These are phyloP conservation scores for Dicrurus megarhynchus DNA, from an alignment of 2,113 vertebrate genomes.

Conservation along the genomic window DNA sequence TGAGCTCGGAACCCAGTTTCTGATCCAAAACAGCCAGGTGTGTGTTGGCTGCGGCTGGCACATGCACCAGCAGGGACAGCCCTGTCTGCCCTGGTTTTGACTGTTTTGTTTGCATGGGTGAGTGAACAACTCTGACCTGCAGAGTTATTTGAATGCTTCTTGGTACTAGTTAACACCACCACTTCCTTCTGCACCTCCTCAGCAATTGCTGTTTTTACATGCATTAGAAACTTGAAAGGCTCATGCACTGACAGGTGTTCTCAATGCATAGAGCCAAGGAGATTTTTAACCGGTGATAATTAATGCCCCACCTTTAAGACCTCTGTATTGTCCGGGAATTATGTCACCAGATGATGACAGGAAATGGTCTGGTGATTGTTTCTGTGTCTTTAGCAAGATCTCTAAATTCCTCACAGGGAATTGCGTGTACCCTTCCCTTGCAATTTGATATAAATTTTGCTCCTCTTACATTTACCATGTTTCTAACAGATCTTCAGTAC, in stretches of 20 bases:
- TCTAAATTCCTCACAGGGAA: background rate
- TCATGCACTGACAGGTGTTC: background rate
- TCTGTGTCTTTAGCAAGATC: background rate
- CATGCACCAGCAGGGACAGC: background rate
- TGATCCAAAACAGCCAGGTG: background rate
- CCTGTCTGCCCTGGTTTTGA: background rate
- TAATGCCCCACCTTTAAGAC: background rate
- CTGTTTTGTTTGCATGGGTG: background rate
- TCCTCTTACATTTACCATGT: background rate
- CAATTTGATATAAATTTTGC: background rate
- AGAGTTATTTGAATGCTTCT: background rate
- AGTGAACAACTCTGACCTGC: background rate
- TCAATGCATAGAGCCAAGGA: background rate
- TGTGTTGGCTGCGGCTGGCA: background rate
- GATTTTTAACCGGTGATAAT: background rate
- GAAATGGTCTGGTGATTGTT: background rate
- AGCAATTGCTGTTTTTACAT: background rate
- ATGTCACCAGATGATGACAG: background rate
- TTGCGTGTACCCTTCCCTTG: background rate
- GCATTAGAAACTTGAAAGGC: background rate
- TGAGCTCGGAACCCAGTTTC: background rate
- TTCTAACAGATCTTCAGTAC: background rate
- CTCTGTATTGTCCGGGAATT: background rate
- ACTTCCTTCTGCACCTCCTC: background rate
- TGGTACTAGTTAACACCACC: background rate